Percentiles rank a stretch among this genome's conserved stretches.
Evolutionary conservation across 2,888 invertebrate genomes (phyloP).

Genomic region (Cepaea hortensis): DNA sequence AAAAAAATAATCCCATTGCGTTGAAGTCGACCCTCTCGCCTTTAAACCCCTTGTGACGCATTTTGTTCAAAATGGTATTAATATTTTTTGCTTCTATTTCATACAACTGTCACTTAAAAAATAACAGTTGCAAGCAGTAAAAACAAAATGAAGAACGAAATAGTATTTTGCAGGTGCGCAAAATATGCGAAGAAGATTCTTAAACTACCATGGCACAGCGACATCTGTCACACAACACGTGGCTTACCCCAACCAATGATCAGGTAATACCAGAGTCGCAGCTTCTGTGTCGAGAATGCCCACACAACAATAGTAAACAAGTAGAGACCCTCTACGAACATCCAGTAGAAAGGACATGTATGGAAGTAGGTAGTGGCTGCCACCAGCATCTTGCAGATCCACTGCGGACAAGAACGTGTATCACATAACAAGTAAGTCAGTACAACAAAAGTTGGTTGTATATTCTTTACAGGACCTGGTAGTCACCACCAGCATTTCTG

Average conservation of each 20-base stretch:
- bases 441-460: no score
- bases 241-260: slow-evolving; percentile 73
- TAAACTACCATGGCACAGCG: neutral
- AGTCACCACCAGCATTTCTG: no score
- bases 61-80: no score
- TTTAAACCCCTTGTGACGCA: no score
- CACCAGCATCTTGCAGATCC: slow-evolving; percentile 74
- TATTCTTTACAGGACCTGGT: no score
- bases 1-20: no score
- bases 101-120: no score
- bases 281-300: slow-evolving; percentile 73
- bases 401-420: neutral
- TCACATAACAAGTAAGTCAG: no score
- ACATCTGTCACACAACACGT: neutral
- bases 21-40: no score
- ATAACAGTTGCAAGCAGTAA: neutral
- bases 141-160: neutral
- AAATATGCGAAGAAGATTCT: neutral
- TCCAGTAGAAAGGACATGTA: slow-evolving; percentile 97
- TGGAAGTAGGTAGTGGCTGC: slow-evolving; percentile 92
- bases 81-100: no score
- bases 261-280: slow-evolving; percentile 73
- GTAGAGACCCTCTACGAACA: slow-evolving; percentile 85
- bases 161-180: neutral
- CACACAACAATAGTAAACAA: slow-evolving; percentile 75